Conservation (phyloP, 2,888 invertebrate species). For the Carcina quercana region DNA sequence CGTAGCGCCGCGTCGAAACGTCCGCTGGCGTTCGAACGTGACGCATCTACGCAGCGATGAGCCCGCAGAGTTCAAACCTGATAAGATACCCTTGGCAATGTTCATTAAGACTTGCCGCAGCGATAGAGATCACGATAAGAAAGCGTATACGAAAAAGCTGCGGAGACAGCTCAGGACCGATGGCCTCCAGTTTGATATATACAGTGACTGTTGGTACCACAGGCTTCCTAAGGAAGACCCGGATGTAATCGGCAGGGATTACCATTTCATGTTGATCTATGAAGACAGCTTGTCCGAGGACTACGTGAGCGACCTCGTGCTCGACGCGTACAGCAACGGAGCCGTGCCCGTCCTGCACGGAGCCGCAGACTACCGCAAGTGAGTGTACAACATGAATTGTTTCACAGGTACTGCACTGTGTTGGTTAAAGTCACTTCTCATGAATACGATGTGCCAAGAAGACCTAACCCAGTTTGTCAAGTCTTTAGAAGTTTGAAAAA, state of each 20-base stretch:
- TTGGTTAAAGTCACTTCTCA: no score
- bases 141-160: constrained; percentile 36
- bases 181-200: constrained; percentile 58
- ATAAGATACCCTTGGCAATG: constrained; percentile 26
- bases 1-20: constrained; percentile 34
- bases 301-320: constrained; percentile 47
- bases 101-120: constrained; percentile 30
- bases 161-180: constrained; percentile 45
- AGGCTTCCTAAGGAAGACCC: constrained; percentile 24
- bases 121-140: constrained; percentile 16
- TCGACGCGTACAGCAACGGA: constrained; percentile 66
- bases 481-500: no score
- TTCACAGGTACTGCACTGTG: no score
- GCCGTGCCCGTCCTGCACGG: constrained; percentile 80
- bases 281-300: constrained; percentile 42
- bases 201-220: constrained; percentile 32
- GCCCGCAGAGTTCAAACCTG: neutral
- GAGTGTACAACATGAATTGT: no score
- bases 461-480: no score
- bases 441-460: no score
- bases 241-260: constrained; percentile 32
- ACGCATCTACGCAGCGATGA: neutral
- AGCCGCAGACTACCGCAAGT: constrained; percentile 75
- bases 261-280: constrained; percentile 49
- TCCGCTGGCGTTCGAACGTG: constrained; percentile 26